Percentiles rank a stretch among this genome's conserved stretches.
Evolutionary conservation across 2,797 vertebrate species (phyloP).

Genomic region (Sebastes oblongus): DNA sequence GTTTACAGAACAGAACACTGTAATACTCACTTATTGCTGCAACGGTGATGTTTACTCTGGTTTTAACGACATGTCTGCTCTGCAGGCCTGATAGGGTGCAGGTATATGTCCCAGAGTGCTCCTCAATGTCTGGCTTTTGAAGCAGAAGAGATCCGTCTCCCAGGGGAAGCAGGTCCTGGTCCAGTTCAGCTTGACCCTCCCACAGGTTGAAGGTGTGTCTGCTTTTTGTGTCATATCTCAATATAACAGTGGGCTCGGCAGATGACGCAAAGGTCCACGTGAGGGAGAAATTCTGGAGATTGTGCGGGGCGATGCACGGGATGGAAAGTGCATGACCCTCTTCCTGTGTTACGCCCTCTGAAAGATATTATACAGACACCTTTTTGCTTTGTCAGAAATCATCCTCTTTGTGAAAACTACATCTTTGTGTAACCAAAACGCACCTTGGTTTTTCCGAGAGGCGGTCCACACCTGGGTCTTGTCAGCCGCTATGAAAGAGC

Average conservation of each 20-base stretch:
- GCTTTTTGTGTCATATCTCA: constrained; percentile 78
- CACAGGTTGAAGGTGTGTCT: constrained; percentile 69
- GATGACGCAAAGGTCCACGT: constrained; percentile 76
- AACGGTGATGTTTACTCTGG: constrained; percentile 76
- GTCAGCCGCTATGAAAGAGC: constrained; percentile 79
- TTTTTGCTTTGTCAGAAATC: background rate
- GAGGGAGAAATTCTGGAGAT: constrained; percentile 79
- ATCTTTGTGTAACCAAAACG: background rate
- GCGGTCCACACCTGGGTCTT: constrained; percentile 80
- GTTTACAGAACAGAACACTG: background rate
- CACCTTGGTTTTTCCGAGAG: constrained; percentile 81
- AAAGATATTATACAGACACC: constrained; percentile 4
- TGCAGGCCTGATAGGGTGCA: constrained; percentile 77
- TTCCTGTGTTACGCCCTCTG: constrained; percentile 61
- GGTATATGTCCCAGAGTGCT: constrained; percentile 77
- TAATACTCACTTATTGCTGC: constrained; percentile 69
- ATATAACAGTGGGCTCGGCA: constrained; percentile 65
- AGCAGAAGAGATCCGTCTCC: constrained; percentile 81
- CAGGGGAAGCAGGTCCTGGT: constrained; percentile 66
- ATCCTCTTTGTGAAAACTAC: background rate
- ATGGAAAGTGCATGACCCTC: constrained; percentile 71
- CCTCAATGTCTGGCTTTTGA: constrained; percentile 59
- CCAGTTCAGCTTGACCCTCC: constrained; percentile 74
- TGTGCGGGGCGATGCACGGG: constrained; percentile 74
- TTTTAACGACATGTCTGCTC: constrained; percentile 72